These are phyloP conservation scores for Chrysocyon brachyurus DNA, from an alignment of 2,797 vertebrate genomes.

Conservation along the genomic window DNA sequence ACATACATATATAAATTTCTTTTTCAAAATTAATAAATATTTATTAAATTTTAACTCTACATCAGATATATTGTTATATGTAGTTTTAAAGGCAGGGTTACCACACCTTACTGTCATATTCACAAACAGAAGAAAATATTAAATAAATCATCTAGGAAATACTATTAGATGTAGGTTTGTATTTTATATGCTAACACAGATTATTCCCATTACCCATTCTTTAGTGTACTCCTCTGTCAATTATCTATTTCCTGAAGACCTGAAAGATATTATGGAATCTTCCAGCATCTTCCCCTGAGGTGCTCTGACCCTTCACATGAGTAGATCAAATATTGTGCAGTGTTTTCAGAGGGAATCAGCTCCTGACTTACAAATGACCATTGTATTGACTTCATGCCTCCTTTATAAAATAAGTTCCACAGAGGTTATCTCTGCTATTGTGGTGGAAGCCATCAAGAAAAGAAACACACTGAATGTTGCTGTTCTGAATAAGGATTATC, in stretches of 20 bases:
- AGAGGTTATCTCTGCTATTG: neutral
- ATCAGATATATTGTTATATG: neutral
- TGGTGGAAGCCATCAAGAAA: neutral
- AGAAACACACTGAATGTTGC: neutral
- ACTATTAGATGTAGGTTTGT: neutral
- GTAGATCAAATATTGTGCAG: neutral
- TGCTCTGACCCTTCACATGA: neutral
- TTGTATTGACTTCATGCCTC: neutral
- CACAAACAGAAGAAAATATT: neutral
- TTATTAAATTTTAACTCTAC: neutral
- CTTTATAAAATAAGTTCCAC: neutral
- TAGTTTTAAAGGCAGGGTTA: neutral
- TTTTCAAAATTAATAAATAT: slow-evolving; percentile 40
- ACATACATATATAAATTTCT: neutral
- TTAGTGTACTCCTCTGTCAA: neutral
- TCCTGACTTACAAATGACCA: neutral
- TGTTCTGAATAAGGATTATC: neutral
- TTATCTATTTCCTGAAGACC: slow-evolving; percentile 9
- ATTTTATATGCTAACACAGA: neutral
- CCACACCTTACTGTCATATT: neutral
- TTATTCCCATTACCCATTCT: neutral
- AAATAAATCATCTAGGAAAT: neutral
- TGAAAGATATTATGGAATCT: neutral
- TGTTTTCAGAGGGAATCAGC: slow-evolving; percentile 16
- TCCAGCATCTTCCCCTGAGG: neutral